phyloP scores from a whole-genome alignment of 2,888 invertebrate species.

The Calliphora vomitoria region DNA sequence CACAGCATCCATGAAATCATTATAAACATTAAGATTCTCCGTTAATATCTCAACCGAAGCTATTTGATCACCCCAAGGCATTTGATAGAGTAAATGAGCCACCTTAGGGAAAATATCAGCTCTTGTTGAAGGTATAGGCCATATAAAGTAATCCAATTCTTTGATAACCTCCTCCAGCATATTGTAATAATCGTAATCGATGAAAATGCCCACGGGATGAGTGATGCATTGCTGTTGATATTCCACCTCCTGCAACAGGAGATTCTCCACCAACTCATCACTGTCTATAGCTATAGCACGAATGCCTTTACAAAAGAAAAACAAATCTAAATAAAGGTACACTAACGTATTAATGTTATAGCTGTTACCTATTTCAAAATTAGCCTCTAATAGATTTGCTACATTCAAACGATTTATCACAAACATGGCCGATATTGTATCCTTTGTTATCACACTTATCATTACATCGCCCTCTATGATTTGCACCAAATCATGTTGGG shows the following conservation, averaged over 20 bases:
- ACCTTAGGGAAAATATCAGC: constrained; percentile 81
- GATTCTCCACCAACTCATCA: constrained; percentile 80
- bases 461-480: constrained; percentile 83
- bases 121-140: constrained; percentile 82
- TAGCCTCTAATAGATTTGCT: constrained; percentile 81
- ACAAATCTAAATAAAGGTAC: not conserved
- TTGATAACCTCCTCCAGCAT: constrained; percentile 79
- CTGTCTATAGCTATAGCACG: constrained; percentile 81
- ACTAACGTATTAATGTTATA: not conserved
- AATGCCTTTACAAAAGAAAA: constrained; percentile 77
- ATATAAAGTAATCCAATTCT: constrained; percentile 83
- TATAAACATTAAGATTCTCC: constrained; percentile 81
- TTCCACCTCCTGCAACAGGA: constrained; percentile 83
- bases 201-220: constrained; percentile 82
- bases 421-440: constrained; percentile 82
- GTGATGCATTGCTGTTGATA: constrained; percentile 83
- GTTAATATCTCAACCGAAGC: constrained; percentile 84
- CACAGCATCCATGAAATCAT: constrained; percentile 83
- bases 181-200: constrained; percentile 82
- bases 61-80: constrained; percentile 84
- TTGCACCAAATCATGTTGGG: constrained; percentile 80
- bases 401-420: constrained; percentile 84
- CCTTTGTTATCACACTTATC: constrained; percentile 82
- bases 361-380: constrained; percentile 83
- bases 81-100: constrained; percentile 83